phyloP scores from a whole-genome alignment of 2,113 vertebrate species.

The Geothlypis trichas region DNA sequence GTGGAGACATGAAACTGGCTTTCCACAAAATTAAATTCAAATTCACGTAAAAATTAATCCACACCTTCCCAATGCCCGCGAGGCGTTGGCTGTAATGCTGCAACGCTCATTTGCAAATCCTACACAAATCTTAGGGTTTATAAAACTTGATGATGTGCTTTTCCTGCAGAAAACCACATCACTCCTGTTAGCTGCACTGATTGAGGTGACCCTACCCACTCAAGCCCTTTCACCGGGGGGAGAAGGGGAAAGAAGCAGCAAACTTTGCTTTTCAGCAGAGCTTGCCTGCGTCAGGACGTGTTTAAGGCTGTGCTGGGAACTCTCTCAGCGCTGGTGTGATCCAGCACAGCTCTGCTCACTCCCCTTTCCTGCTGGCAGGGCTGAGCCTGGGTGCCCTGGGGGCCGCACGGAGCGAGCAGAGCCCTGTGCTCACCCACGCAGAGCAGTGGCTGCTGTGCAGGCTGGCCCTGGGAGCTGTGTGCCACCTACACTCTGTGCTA shows the following conservation, averaged over 20 bases:
- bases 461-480: not conserved
- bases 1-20: slow-evolving; percentile 59
- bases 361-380: not conserved
- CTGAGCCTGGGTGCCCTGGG: not conserved
- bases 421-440: not conserved
- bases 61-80: slow-evolving; percentile 29
- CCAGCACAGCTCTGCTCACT: not conserved
- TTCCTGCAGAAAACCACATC: slow-evolving; percentile 54
- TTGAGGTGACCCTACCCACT: not conserved
- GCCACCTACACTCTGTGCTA: not conserved
- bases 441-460: not conserved
- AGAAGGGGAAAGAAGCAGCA: not conserved
- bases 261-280: not conserved
- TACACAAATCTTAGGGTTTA: slow-evolving; percentile 38
- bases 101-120: slow-evolving; percentile 52
- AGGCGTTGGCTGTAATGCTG: slow-evolving; percentile 1
- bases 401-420: not conserved
- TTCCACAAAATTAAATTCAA: slow-evolving; percentile 70
- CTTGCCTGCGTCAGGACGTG: not conserved
- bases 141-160: slow-evolving; percentile 28
- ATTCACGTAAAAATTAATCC: slow-evolving; percentile 68
- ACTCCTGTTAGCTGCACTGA: not conserved
- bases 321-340: accelerated
- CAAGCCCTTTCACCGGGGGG: not conserved
- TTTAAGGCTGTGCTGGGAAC: not conserved